Evolutionary conservation across 2,797 vertebrate species (phyloP).

Genomic region (Urosaurus nigricauda): DNA sequence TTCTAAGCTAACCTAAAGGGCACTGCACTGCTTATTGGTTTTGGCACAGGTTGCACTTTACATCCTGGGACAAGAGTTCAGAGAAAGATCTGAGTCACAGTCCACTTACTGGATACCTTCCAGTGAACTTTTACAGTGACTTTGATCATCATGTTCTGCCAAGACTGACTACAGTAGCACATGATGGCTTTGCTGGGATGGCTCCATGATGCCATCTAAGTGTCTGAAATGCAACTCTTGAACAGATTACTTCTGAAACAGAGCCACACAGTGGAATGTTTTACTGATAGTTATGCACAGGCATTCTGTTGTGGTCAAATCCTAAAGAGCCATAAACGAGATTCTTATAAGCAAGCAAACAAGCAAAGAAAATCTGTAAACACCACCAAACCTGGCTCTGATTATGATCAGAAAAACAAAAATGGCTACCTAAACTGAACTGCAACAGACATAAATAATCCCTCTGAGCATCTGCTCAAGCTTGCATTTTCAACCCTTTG

Average conservation of each 20-base stretch:
- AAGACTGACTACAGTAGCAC: slow-evolving; percentile 11
- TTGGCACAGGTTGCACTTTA: not conserved
- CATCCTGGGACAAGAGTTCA: not conserved
- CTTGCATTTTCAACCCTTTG: not conserved
- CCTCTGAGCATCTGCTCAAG: not conserved
- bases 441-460: not conserved
- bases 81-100: accelerated
- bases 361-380: not conserved
- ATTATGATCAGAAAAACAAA: not conserved
- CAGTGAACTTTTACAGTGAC: slow-evolving; percentile 13
- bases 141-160: slow-evolving; percentile 14
- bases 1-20: not conserved
- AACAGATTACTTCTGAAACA: not conserved
- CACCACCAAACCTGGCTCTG: not conserved
- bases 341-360: not conserved
- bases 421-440: not conserved
- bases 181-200: slow-evolving; percentile 11
- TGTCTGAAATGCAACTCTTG: not conserved
- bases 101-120: accelerated
- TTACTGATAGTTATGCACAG: not conserved
- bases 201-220: slow-evolving; percentile 1
- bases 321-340: not conserved
- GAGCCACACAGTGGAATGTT: not conserved
- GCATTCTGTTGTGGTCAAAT: not conserved
- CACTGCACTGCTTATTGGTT: accelerated